Percentiles rank a stretch among this genome's conserved stretches.
Conservation (phyloP, 2,888 invertebrate species). For the Serripes groenlandicus region DNA sequence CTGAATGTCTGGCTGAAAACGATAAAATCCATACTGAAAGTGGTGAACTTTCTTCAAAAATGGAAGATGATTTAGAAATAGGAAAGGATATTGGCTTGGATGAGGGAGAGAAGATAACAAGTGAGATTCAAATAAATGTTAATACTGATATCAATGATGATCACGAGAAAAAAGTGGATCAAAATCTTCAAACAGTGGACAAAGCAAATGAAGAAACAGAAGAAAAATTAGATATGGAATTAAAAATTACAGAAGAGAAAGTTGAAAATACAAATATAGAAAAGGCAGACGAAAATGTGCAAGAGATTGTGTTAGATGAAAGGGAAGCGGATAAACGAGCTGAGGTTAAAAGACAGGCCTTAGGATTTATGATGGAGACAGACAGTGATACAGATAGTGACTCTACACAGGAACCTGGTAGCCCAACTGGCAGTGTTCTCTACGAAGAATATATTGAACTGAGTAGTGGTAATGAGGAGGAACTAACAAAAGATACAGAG, state of each 20-base stretch:
- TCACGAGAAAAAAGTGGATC: not conserved
- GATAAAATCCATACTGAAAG: not conserved
- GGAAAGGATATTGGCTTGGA: not conserved
- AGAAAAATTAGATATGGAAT: not conserved
- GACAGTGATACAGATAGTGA: slow-evolving; percentile 59
- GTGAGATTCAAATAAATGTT: not conserved
- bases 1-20: not conserved
- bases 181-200: not conserved
- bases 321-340: slow-evolving; percentile 45
- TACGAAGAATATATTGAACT: slow-evolving; percentile 63
- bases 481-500: not conserved
- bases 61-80: not conserved
- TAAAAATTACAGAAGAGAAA: not conserved
- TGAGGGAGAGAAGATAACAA: not conserved
- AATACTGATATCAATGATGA: not conserved
- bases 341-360: slow-evolving; percentile 54
- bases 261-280: not conserved
- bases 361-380: slow-evolving; percentile 56
- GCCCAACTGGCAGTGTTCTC: slow-evolving; percentile 38
- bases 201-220: not conserved
- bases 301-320: slow-evolving; percentile 15
- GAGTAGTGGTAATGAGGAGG: slow-evolving; percentile 48
- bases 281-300: not conserved
- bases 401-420: slow-evolving; percentile 27
- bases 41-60: not conserved